These are phyloP conservation scores for Manacus vitellinus DNA, from an alignment of 2,113 vertebrate genomes.

Conservation along the genomic window DNA sequence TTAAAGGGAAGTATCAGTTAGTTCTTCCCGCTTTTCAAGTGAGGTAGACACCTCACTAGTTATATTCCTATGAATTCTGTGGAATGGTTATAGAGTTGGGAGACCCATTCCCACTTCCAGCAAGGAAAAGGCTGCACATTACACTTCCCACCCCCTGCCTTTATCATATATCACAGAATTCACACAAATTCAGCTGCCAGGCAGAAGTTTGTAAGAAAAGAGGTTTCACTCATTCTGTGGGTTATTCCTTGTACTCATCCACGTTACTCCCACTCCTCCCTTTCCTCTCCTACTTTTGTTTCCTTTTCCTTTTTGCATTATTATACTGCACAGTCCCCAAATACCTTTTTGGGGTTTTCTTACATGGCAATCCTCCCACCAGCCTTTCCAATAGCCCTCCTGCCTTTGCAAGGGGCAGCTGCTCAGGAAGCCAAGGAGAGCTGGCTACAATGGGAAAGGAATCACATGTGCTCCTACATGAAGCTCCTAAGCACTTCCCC, in stretches of 20 bases:
- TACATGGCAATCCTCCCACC: neutral
- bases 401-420: neutral
- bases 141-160: neutral
- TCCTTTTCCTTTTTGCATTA: neutral
- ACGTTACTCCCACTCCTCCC: neutral
- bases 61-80: neutral
- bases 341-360: neutral
- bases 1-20: neutral
- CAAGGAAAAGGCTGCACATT: neutral
- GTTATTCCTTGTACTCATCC: neutral
- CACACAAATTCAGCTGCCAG: neutral
- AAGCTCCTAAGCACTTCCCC: neutral
- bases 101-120: neutral
- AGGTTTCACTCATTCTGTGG: neutral
- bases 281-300: neutral
- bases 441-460: neutral
- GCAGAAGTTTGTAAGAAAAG: neutral
- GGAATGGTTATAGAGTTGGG: neutral
- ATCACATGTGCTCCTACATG: neutral
- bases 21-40: neutral
- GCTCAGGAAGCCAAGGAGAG: neutral
- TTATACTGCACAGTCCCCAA: neutral
- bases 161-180: neutral
- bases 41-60: neutral
- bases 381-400: neutral